These are phyloP conservation scores for Spodoptera litura DNA, from an alignment of 1,140 invertebrate genomes.

Conservation along the genomic window DNA sequence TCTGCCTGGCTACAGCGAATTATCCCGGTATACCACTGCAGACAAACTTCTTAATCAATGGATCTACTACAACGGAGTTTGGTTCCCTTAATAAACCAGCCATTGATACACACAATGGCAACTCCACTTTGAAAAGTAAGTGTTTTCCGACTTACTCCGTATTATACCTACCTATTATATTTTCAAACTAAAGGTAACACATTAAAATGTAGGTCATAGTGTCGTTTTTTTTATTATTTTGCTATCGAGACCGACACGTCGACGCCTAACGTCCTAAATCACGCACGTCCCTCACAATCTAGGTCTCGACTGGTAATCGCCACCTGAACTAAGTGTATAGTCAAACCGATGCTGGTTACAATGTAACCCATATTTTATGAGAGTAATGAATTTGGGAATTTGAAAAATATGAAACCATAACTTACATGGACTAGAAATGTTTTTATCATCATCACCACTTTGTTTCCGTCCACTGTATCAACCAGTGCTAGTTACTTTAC, in stretches of 20 bases:
- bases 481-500: too few relatives aligned
- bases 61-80: constrained; percentile 52
- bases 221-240: too few relatives aligned
- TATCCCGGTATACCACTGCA: constrained; percentile 79
- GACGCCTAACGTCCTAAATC: too few relatives aligned
- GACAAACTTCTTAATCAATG: constrained; percentile 78
- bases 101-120: constrained; percentile 6
- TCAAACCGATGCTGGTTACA: neutral
- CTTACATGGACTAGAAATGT: too few relatives aligned
- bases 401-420: too few relatives aligned
- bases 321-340: neutral
- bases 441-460: too few relatives aligned
- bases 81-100: constrained; percentile 65
- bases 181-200: neutral
- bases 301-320: too few relatives aligned
- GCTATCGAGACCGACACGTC: too few relatives aligned
- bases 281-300: too few relatives aligned
- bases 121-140: constrained; percentile 69
- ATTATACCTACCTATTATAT: neutral
- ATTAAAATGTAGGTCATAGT: too few relatives aligned
- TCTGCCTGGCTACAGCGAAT: constrained; percentile 88
- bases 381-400: neutral
- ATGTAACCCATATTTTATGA: neutral
- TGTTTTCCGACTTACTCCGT: neutral
- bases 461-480: too few relatives aligned